Conservation (phyloP, 2,797 vertebrate species). For the Sebastes trivittatus region DNA sequence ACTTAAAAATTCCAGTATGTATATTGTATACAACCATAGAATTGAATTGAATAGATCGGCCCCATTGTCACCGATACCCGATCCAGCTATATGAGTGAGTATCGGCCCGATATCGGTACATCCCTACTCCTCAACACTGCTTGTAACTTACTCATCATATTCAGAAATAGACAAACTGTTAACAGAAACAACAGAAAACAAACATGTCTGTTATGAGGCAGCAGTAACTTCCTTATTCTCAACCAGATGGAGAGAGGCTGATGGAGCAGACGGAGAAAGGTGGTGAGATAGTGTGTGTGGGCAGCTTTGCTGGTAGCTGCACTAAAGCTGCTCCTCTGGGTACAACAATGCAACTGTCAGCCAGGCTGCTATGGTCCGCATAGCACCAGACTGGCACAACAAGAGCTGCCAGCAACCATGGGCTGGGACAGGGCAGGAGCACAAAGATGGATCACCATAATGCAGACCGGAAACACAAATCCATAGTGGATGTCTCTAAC, state of each 20-base stretch:
- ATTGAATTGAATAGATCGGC: no score
- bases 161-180: neutral
- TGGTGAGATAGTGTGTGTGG: neutral
- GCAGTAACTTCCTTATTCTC: neutral
- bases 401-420: neutral
- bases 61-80: no score
- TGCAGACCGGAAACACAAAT: neutral
- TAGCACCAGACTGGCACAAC: neutral
- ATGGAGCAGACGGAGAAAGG: neutral
- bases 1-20: no score
- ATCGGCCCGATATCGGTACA: no score
- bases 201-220: neutral
- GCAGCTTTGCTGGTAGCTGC: slow-evolving; percentile 14
- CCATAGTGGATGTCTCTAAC: neutral
- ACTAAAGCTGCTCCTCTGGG: slow-evolving; percentile 32
- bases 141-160: neutral
- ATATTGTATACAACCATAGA: no score
- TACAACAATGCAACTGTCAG: slow-evolving; percentile 10
- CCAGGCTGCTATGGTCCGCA: neutral
- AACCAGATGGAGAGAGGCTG: slow-evolving; percentile 7
- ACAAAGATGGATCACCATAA: neutral
- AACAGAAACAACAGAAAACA: neutral
- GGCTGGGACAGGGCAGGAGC: neutral
- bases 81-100: no score
- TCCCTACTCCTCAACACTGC: neutral